A percentile compares a stretch with the other conserved stretches of the same genome.
These are phyloP conservation scores for Corynorhinus townsendii DNA, from an alignment of 2,113 vertebrate species.

Conservation along the genomic window DNA sequence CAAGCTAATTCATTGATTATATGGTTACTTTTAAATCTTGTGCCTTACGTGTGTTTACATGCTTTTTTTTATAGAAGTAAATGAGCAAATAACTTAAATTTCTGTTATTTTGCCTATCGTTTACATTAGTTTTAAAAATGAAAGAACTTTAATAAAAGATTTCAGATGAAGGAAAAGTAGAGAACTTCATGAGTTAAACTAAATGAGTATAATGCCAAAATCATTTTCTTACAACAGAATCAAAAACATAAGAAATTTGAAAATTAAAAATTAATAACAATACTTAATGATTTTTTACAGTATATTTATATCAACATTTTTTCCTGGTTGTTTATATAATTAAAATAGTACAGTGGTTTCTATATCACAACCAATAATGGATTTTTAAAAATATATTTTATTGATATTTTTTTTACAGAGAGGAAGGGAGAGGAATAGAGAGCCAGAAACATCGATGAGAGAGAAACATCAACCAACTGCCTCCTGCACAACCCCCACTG, in stretches of 20 bases:
- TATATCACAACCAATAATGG: background rate
- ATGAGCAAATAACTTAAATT: background rate
- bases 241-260: background rate
- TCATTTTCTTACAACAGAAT: background rate
- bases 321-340: background rate
- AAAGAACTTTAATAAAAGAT: background rate
- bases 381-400: too few species aligned
- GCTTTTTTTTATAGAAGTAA: background rate
- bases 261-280: slow-evolving; percentile 1
- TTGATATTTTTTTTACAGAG: too few species aligned
- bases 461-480: too few species aligned
- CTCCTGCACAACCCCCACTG: too few species aligned
- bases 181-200: background rate
- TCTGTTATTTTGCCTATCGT: background rate
- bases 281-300: background rate
- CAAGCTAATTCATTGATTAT: background rate
- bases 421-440: too few species aligned
- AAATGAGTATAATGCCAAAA: background rate
- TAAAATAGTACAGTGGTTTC: slow-evolving; percentile 1
- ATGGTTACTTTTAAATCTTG: background rate
- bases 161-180: background rate
- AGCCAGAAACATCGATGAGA: too few species aligned
- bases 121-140: slow-evolving; percentile 17
- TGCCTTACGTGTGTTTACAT: background rate
- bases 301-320: slow-evolving; percentile 9